phyloP scores from a whole-genome alignment of 2,888 invertebrate species.

The Deilephila elpenor region DNA sequence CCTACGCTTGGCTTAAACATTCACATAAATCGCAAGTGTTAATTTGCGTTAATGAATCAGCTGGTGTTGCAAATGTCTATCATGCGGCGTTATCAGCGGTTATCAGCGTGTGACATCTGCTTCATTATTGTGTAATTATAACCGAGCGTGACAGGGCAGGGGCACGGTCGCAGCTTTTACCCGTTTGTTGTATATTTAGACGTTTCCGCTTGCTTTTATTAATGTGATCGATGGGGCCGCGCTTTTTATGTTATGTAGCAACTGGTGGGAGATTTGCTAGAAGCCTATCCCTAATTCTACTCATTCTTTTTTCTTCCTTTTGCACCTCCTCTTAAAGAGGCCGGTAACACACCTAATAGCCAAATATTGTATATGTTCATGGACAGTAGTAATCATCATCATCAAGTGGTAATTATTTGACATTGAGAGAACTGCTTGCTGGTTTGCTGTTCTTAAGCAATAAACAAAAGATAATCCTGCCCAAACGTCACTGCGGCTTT shows the following conservation, averaged over 20 bases:
- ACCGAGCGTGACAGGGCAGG: not conserved
- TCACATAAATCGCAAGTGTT: constrained; percentile 1
- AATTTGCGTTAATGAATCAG: constrained; percentile 17
- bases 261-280: not conserved
- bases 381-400: no score
- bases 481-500: no score
- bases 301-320: no score
- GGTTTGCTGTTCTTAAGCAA: no score
- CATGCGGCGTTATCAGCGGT: constrained; percentile 22
- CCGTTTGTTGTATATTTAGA: not conserved
- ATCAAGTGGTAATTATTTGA: no score
- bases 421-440: no score
- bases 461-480: no score
- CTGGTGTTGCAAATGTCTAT: constrained; percentile 19
- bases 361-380: no score
- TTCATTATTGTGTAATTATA: constrained; percentile 25
- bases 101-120: constrained; percentile 24
- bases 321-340: no score
- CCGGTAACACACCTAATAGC: no score
- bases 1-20: not conserved
- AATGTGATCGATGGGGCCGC: not conserved
- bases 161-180: constrained; percentile 14
- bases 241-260: not conserved
- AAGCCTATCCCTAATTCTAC: no score
- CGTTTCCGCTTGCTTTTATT: constrained; percentile 18